Base-by-base conservation (phyloP, 1,140 invertebrate species). In the Nephotettix cincticeps region DNA sequence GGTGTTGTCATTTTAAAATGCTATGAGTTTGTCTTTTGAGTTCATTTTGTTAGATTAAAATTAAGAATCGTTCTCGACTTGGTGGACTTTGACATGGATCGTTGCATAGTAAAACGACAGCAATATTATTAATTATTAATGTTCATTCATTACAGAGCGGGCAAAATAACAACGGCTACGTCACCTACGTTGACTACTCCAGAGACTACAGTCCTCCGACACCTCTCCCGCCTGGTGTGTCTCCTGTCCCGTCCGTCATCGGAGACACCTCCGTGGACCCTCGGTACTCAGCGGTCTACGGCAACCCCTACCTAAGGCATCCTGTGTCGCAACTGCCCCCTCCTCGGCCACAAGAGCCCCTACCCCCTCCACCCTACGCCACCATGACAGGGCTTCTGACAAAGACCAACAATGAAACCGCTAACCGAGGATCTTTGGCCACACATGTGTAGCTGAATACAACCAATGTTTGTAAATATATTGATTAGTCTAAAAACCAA, bases 91-190 rank as follows among this genome's bases (percentile, higher is more conserved):
- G n/a, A n/a, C n/a, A n/a, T n/a, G n/a, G n/a, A n/a, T n/a, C n/a
- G n/a, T n/a, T n/a, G n/a, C n/a, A n/a, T n/a, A n/a, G n/a, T n/a
- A n/a, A n/a, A n/a, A n/a, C n/a, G n/a, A n/a, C n/a, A n/a, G n/a
- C n/a, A n/a, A n/a, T n/a, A n/a, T n/a, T n/a, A n/a, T n/a, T n/a
- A n/a, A n/a, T n/a, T n/a, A n/a, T n/a, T n/a, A n/a, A n/a, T n/a
- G n/a, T n/a, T n/a, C n/a, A n/a, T n/a, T n/a, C n/a, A n/a, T n/a
- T n/a, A n/a, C n/a, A n/a, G n/a, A n/a, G n/a, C n/a, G n/a, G n/a
- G n/a, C n/a, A n/a, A n/a, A n/a, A 91, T 77, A 92, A 93, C 79
- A 92, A 90, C 81, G 94, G 93, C 27, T 95, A 95, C 80, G 91
- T 94, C 30, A 91, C 93, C 11, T 95, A 95, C 82, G 91, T 93